Evolutionary conservation across 2,888 invertebrate genomes (phyloP), one percentile per base, ranked within the genome.

Genomic region (Drosophila sordidapex): DNA sequence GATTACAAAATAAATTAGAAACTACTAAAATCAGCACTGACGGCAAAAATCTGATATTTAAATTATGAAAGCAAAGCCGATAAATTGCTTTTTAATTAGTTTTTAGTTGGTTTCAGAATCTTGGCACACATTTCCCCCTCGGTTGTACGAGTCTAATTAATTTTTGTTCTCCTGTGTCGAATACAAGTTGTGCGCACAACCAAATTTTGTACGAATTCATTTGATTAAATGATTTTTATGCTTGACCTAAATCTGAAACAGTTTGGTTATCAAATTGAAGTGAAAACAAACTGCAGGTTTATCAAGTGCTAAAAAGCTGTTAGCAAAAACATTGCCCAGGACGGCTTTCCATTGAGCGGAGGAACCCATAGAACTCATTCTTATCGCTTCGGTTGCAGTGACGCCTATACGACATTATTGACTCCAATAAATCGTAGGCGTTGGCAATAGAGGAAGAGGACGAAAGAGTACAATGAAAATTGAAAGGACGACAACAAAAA

Each of bases 61-160:
- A 65, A 69, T 66, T 70, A 76, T 79, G 61, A 61, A 36, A 63
- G 56, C 70, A 75, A 72, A 64, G 31, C 66, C 46, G 48, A 60
- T 59, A 75, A 86, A 89, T 72, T 66, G 76, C 79, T 83, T 89
- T 81, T 83, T 83, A 89, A 89, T 89, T 88, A 74, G 81, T 85
- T 83, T 84, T 51, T 52, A 69, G 57, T 68, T 58, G 58, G 68
- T 66, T 64, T 48, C 35, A 49, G 51, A 60, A 60, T 46, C 60
- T 64, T 56, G 18, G 2, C 36, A 40, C 48, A 46, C 10, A 49
- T 25, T 63, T 59, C 29, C 35, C 27, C 40, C 43, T 46, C 51
- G 27, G 8, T 38, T 40, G 49, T 29, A 38, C 56, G 54, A 66
- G 38, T 51, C 54, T 52, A 79, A 82, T 82, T 76, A 67, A 74